These are phyloP conservation scores for Willisornis vidua DNA, from an alignment of 2,113 vertebrate genomes.

Conservation along the genomic window DNA sequence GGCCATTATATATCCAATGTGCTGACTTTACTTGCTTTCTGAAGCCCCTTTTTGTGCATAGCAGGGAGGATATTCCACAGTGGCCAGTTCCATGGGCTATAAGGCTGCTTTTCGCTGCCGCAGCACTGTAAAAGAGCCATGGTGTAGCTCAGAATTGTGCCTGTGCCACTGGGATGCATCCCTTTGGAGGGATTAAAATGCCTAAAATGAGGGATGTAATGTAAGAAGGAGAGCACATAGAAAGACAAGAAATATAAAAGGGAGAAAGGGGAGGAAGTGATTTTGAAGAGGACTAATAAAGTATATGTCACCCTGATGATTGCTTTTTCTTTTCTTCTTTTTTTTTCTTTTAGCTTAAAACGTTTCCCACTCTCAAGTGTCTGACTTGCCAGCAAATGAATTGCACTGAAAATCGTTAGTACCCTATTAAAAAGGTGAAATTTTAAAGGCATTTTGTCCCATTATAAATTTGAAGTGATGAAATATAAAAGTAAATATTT, in stretches of 20 bases:
- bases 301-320: slow-evolving; percentile 44
- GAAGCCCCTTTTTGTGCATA: not conserved
- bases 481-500: slow-evolving; percentile 77
- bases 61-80: not conserved
- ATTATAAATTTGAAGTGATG: slow-evolving; percentile 60
- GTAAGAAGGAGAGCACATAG: not conserved
- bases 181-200: slow-evolving; percentile 63
- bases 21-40: slow-evolving; percentile 1
- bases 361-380: not conserved
- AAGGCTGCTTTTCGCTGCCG: slow-evolving; percentile 1
- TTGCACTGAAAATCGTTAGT: slow-evolving; percentile 22
- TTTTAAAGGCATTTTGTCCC: slow-evolving; percentile 52
- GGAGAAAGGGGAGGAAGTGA: slow-evolving; percentile 26
- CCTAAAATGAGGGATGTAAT: slow-evolving; percentile 41
- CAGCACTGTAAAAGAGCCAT: slow-evolving; percentile 44
- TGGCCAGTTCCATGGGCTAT: slow-evolving; percentile 46
- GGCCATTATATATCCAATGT: not conserved
- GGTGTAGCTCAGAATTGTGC: slow-evolving; percentile 17
- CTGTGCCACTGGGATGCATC: slow-evolving; percentile 47
- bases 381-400: slow-evolving; percentile 4
- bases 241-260: slow-evolving; percentile 52
- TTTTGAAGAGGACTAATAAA: slow-evolving; percentile 60
- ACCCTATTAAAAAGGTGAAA: slow-evolving; percentile 65
- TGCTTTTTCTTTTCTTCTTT: slow-evolving; percentile 37
- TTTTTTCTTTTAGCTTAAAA: slow-evolving; percentile 1